Evolutionary conservation across 2,797 vertebrate species (phyloP), one percentile per base, ranked within the genome.

Genomic region (Garrulus glandarius): DNA sequence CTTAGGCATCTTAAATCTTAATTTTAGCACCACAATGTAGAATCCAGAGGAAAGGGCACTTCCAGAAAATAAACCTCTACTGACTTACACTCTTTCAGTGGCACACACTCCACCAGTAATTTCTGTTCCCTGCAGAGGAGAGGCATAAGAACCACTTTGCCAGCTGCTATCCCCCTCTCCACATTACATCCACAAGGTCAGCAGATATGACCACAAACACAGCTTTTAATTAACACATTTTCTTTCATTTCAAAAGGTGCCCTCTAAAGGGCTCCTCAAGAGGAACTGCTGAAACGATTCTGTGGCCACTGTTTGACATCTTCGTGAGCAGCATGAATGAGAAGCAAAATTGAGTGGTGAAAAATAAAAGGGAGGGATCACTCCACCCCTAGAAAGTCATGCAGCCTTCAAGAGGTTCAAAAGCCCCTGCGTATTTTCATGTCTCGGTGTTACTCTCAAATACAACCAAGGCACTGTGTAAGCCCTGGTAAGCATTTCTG

Each of bases 351-450:
- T 26, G 16, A 85, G 56, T 26, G 4, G 16, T 3, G 21, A 87
- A 32, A 87, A 64, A 36, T 12, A 80, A 63, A 84, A 70, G 18
- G 13, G 5, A 84, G 17, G 55, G 11, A 53, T 53, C 0, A 1
- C 13, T 60, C 24, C 26, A 43, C 8, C 5, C 11, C 55, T 53
- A 37, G 4, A 2, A 76, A 69, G 32, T 52, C 74, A 65, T 5
- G 12, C 3, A 76, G 39, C 23, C 30, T 78, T 49, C 70, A 82
- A 46, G 71, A 78, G 18, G 16, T 53, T 55, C 65, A 93, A 79
- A 60, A 46, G 3, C 5, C 32, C 10, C 19, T 27, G 18, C 2
- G 4, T 10, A 44, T 24, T 55, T 57, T 27, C 0, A 0, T 15
- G 8, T n/a, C 71, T 13, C 20, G 0, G 3, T 34, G 23, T 37